These are phyloP conservation scores for Morbakka virulenta DNA, from an alignment of 30 jellyfish, hydroid and myxozoan genomes.

Conservation along the genomic window DNA sequence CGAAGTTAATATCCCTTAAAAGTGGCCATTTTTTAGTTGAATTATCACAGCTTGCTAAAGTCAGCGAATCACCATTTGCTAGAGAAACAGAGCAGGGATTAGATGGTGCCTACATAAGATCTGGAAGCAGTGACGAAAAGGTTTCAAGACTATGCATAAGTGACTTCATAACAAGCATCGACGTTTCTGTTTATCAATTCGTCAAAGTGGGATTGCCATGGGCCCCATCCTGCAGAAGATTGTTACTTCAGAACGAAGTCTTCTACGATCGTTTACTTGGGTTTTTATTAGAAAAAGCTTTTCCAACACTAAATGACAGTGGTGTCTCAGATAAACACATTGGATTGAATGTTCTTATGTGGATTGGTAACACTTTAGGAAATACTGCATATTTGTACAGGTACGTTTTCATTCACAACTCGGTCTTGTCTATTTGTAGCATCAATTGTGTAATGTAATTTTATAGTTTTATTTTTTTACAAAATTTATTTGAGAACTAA, in stretches of 20 bases:
- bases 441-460: too few relatives aligned
- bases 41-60: conserved; percentile 22
- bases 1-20: conserved; percentile 52
- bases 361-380: conserved; percentile 36
- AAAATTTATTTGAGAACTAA: too few relatives aligned
- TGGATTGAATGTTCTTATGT: conserved; percentile 22
- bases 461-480: too few relatives aligned
- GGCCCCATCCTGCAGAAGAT: conserved; percentile 39
- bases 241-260: conserved; percentile 18
- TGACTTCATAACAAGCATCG: conserved; percentile 40
- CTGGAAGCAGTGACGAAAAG: neutral
- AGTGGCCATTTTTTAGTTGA: conserved; percentile 53
- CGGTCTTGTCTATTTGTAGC: too few relatives aligned
- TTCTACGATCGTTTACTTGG: conserved; percentile 3
- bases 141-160: conserved; percentile 17
- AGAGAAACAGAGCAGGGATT: neutral
- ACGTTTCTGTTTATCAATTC: conserved; percentile 39
- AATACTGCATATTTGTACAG: conserved; percentile 5
- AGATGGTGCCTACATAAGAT: neutral
- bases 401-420: too few relatives aligned
- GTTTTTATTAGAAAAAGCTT: neutral
- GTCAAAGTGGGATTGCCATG: neutral
- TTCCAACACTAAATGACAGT: neutral
- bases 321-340: conserved; percentile 45
- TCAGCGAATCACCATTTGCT: neutral